A percentile compares a stretch with the other conserved stretches of the same genome.
Evolutionary conservation across 1,140 invertebrate genomes (phyloP).

Genomic region (Acromyrmex charruanus): DNA sequence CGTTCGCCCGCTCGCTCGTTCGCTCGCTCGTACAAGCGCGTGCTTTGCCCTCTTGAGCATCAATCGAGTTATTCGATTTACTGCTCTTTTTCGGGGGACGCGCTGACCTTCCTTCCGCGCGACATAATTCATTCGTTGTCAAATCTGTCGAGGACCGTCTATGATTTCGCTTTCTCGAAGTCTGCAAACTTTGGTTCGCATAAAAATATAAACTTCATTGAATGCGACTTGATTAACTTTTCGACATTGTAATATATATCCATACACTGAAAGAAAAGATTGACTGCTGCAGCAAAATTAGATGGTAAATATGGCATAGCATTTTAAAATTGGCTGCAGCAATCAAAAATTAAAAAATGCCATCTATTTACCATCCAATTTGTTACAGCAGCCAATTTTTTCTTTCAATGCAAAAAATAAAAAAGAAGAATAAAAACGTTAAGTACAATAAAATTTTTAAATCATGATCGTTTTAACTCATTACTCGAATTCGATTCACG

Average conservation of each 20-base stretch:
- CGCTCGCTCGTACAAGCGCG: slow-evolving; percentile 68
- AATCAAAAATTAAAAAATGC: too few species aligned
- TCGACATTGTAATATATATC: not conserved
- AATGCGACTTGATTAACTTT: not conserved
- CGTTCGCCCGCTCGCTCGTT: slow-evolving; percentile 16
- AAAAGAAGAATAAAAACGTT: too few species aligned
- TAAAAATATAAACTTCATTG: not conserved
- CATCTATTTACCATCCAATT: too few species aligned
- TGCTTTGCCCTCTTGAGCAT: slow-evolving; percentile 78
- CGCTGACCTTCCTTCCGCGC: slow-evolving; percentile 74
- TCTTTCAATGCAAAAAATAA: too few species aligned
- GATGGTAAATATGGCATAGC: too few species aligned
- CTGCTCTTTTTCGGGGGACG: slow-evolving; percentile 81
- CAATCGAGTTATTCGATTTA: slow-evolving; percentile 86
- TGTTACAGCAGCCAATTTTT: too few species aligned
- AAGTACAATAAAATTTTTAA: slow-evolving; percentile 7
- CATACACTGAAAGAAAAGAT: not conserved
- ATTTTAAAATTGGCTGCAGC: too few species aligned
- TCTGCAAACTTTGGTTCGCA: not conserved
- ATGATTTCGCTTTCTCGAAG: slow-evolving; percentile 28
- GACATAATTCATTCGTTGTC: slow-evolving; percentile 75
- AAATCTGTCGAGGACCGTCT: slow-evolving; percentile 65
- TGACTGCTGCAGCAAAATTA: too few species aligned
- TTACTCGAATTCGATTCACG: slow-evolving; percentile 16
- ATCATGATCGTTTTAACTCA: slow-evolving; percentile 21